Conservation (phyloP, 1,140 invertebrate species). For the Chironomus striatipennis region DNA sequence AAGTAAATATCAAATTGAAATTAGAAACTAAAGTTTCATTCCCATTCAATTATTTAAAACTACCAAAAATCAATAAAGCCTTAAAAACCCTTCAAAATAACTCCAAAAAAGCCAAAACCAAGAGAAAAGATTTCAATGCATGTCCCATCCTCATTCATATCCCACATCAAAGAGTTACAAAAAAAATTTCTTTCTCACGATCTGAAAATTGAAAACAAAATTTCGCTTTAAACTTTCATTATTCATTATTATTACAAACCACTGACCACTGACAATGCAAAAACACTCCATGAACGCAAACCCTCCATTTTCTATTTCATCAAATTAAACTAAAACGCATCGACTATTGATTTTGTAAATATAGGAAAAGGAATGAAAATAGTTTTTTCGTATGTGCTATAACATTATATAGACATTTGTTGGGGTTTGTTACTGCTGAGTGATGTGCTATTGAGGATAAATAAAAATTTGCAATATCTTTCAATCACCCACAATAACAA, state of each 20-base stretch:
- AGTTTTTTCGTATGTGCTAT: background rate
- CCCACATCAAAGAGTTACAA: background rate
- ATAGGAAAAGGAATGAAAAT: background rate
- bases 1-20: too few relatives aligned
- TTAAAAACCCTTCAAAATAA: too few relatives aligned
- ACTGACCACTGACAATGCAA: slow-evolving; percentile 6
- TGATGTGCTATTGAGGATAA: slow-evolving; percentile 16
- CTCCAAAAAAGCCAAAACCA: too few relatives aligned
- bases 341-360: background rate
- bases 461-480: slow-evolving; percentile 12
- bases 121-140: background rate
- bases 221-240: background rate
- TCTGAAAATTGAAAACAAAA: background rate
- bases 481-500: slow-evolving; percentile 21
- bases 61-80: too few relatives aligned
- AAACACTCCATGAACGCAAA: background rate
- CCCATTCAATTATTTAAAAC: too few relatives aligned
- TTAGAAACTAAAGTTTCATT: too few relatives aligned
- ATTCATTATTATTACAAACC: background rate
- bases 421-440: background rate
- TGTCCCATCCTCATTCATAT: background rate
- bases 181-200: background rate
- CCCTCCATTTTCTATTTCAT: background rate
- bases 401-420: background rate
- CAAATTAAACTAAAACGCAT: background rate